Evolutionary conservation across 2,888 invertebrate species (phyloP), one percentile per base, ranked within the genome.

Genomic region (Mongoloraphidia duomilia): DNA sequence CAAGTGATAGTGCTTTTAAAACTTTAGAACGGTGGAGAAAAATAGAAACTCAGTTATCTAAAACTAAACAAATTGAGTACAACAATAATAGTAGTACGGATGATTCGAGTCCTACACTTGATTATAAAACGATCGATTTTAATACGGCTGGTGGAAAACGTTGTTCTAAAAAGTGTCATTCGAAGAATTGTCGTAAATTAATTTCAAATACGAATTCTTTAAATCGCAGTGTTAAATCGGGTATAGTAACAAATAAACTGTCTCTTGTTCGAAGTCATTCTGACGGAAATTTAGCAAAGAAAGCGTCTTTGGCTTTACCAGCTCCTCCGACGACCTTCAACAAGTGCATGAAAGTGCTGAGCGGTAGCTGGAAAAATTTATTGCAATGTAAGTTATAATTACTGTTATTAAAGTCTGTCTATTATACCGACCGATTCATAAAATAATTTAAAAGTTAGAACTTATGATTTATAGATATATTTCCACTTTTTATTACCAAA

Each of bases 291-390:
- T 71, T 84, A 60, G 61, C 64, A 55, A 62, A 63, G 57, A 60
- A 57, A 52, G 60, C 59, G 26, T 50, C 53, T 36, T 54, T 57
- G 17, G 51, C 61, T 58, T 67, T 71, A 2, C 67, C 68, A 1
- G 59, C 66, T 12, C 65, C 69, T 37, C 72, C 73, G 50, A 60
- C 68, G 34, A 65, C 65, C 54, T 65, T 69, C 61, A 80, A 81
- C 66, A 80, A 81, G 65, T 84, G 82, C 65, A 79, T 84, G 56
- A 79, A 79, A 58, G 82, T 78, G 53, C 76, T 84, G 59, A 83
- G 82, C 62, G 84, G 84, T 56, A 83, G 83, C 69, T 84, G 84
- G 84, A 83, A 79, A 70, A 85, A 84, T 69, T 76, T 84, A 56
- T 72, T 84, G 63, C 77, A 81, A 74, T 74, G 84, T 84, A 79